These are phyloP conservation scores for Todiramphus chloris DNA, from an alignment of 2,113 vertebrate species.

Conservation along the genomic window DNA sequence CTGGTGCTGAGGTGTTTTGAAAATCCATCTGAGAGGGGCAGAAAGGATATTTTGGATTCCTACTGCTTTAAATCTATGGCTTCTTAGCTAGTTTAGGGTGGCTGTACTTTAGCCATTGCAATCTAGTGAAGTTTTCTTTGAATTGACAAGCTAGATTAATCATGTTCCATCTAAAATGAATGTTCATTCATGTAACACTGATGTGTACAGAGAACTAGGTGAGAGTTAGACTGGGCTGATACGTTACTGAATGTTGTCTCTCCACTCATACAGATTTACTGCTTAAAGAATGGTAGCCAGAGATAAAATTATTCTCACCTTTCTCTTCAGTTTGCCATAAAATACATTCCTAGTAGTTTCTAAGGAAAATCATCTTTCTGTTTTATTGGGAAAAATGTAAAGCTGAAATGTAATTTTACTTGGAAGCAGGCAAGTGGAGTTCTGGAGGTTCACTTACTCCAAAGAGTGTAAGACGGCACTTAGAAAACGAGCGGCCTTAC, in stretches of 20 bases:
- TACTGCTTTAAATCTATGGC: not conserved
- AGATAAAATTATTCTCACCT: not conserved
- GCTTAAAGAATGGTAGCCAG: not conserved
- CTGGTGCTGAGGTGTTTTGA: not conserved
- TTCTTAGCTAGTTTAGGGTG: not conserved
- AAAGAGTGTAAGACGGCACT: not conserved
- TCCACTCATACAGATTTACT: not conserved
- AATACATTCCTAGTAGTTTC: not conserved
- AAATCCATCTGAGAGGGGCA: not conserved
- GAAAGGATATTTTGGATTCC: not conserved
- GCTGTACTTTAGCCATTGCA: not conserved
- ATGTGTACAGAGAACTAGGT: not conserved
- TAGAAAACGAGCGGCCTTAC: not conserved
- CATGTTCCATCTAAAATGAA: not conserved
- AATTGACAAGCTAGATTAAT: not conserved
- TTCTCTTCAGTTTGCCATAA: not conserved
- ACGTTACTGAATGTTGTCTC: not conserved
- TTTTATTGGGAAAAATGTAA: not conserved
- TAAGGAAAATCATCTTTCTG: not conserved
- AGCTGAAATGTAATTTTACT: not conserved
- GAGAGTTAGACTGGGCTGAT: not conserved
- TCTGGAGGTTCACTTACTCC: not conserved
- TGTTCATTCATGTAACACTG: fast-evolving
- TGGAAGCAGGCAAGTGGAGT: not conserved
- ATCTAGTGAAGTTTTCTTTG: not conserved